Conservation (phyloP, 2,797 vertebrate species). For the Lagorchestes hirsutus region DNA sequence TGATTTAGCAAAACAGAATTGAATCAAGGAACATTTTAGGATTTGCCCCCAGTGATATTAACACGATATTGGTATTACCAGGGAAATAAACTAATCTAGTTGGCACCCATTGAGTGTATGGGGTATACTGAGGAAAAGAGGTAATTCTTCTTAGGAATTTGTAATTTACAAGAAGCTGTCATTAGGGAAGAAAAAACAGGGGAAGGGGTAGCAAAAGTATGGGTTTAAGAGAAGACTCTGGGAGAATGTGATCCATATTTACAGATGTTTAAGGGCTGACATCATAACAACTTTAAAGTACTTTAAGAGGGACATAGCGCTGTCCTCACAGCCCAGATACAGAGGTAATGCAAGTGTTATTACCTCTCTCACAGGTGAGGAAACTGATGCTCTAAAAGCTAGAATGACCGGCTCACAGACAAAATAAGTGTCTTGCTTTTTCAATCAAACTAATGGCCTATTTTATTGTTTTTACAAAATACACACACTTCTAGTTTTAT, state of each 20-base stretch:
- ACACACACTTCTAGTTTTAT: neutral
- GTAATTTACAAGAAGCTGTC: neutral
- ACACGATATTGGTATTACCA: conserved; percentile 7
- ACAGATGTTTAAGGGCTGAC: neutral
- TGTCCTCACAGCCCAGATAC: neutral
- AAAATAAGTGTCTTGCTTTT: neutral
- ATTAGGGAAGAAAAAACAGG: neutral
- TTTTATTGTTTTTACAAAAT: neutral
- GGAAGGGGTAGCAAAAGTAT: neutral
- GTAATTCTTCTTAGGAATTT: neutral
- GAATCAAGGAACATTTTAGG: conserved; percentile 52
- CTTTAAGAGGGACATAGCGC: neutral
- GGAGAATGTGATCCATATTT: neutral
- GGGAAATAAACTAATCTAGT: conserved; percentile 38
- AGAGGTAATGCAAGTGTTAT: neutral
- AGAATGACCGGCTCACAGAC: neutral
- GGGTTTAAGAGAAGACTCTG: neutral
- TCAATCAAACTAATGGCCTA: neutral
- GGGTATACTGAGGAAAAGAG: neutral
- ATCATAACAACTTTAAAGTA: neutral
- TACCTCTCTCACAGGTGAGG: neutral
- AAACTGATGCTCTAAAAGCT: neutral
- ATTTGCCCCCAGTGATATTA: conserved; percentile 40
- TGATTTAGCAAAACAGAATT: conserved; percentile 48
- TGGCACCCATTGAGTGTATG: neutral